Base-by-base conservation (phyloP, 2,113 vertebrate genomes). In the Herpetotheres cachinnans region DNA sequence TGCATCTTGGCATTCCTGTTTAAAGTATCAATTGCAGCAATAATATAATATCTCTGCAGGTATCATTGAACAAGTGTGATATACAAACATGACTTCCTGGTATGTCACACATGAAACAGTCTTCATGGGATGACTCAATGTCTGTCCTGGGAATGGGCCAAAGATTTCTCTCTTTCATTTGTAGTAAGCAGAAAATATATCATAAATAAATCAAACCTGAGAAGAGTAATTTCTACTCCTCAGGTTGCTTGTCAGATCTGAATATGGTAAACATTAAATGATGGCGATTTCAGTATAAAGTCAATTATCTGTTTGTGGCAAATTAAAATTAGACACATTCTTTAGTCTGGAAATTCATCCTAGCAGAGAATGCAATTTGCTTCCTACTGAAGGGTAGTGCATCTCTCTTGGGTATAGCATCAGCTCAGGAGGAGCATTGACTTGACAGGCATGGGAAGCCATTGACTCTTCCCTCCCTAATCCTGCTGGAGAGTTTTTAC, bases 281-380 rank as follows among this genome's bases (percentile, higher is more conserved):
- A 89, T 42, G 89, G 86, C 63, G 95, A 84, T 89, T 97, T 93
- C 89, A 54, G 67, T 69, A 73, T 93, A n/a, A 97, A 96, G 91
- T 96, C 92, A 95, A 96, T 97, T 97, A 96, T 92, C 80, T 72
- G 16, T 85, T 82, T 56, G 26, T 88, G 93, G 76, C 67, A 92
- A 96, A 97, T 95, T 95, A 92, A 95, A 95, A 97, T 96, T 89
- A 89, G 94, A 87, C 66, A 90, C 38, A 38, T 97, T 86, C 40
- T 94, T 77, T 95, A 66, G 77, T 82, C 63, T 92, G 90, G 66
- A 88, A 96, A 81, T 70, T 73, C 72, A 78, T 78, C 62, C 83
- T 91, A 50, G 76, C 71, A 56, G 74, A 93, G 66, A 93, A 80
- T 62, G 56, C 58, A 93, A 8, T 92, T 93, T 91, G 63, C 49